These are phyloP conservation scores for Pachymerium ferrugineum DNA, from an alignment of 2,888 invertebrate genomes.

Conservation along the genomic window DNA sequence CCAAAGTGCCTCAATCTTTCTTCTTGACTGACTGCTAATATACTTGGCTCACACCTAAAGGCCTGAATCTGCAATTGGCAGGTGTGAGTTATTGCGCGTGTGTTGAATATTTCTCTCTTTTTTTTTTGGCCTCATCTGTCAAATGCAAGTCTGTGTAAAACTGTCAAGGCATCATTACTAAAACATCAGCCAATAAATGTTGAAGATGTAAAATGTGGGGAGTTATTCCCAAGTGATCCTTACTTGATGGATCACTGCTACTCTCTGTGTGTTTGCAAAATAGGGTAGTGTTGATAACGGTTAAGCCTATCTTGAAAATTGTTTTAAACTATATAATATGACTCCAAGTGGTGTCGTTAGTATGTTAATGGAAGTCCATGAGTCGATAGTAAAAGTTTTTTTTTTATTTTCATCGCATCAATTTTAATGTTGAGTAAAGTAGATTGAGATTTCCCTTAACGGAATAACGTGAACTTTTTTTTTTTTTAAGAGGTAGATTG, in stretches of 20 bases:
- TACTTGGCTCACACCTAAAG: background rate
- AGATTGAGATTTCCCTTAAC: background rate
- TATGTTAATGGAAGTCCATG: slow-evolving; percentile 10
- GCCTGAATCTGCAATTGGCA: background rate
- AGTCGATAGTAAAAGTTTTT: slow-evolving; percentile 18
- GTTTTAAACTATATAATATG: slow-evolving; percentile 17
- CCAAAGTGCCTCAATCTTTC: slow-evolving; percentile 1
- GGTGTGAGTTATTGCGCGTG: background rate
- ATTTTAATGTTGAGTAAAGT: slow-evolving; percentile 1
- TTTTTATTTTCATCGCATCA: slow-evolving; percentile 7
- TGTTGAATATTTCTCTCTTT: background rate
- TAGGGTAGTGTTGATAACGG: background rate
- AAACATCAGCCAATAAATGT: slow-evolving; percentile 14
- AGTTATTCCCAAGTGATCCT: background rate
- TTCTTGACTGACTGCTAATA: slow-evolving; percentile 14
- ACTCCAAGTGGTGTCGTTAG: slow-evolving; percentile 1
- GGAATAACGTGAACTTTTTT: background rate
- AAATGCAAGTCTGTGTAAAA: background rate
- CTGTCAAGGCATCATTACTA: slow-evolving; percentile 10
- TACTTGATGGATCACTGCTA: slow-evolving; percentile 6
- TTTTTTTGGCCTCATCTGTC: background rate
- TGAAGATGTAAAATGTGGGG: slow-evolving; percentile 9
- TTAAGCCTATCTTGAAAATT: slow-evolving; percentile 6
- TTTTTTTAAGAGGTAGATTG: too few relatives aligned
- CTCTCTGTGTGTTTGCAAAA: background rate